phyloP scores from a whole-genome alignment of 1,140 invertebrate genomes.

The Macrotrachela quadricornifera region DNA sequence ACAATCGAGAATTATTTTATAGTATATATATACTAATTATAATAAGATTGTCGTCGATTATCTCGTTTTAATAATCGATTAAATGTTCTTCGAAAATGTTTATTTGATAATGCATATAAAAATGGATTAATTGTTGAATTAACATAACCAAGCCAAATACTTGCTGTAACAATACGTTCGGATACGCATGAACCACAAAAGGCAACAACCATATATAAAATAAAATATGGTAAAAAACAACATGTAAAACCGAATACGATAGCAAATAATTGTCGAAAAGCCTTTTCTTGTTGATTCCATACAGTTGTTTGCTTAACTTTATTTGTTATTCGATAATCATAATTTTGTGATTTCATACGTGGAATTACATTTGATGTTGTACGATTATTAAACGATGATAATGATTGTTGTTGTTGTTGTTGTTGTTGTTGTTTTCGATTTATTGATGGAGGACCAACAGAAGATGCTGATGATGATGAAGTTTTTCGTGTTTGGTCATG shows the following conservation, averaged over 20 bases:
- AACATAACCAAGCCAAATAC: slow-evolving; percentile 9
- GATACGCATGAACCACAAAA: slow-evolving; percentile 36
- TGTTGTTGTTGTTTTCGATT: too few species aligned
- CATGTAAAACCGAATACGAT: slow-evolving; percentile 43
- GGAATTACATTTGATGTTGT: too few species aligned
- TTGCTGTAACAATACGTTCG: slow-evolving; percentile 16
- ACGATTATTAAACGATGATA: too few species aligned
- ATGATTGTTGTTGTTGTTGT: too few species aligned
- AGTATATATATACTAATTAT: too few species aligned
- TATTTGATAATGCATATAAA: slow-evolving; percentile 91
- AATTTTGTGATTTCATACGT: too few species aligned
- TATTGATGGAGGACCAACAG: too few species aligned
- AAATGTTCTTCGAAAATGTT: slow-evolving; percentile 82
- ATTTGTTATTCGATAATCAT: too few species aligned
- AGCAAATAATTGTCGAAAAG: slow-evolving; percentile 41
- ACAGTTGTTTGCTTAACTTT: background rate
- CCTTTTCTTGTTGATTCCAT: slow-evolving; percentile 23
- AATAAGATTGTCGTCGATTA: too few species aligned
- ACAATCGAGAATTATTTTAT: too few species aligned
- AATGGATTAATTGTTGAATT: slow-evolving; percentile 31
- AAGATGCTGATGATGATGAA: too few species aligned
- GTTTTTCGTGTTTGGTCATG: too few species aligned
- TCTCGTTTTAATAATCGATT: slow-evolving; percentile 50
- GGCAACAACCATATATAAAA: slow-evolving; percentile 40
- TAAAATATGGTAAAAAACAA: slow-evolving; percentile 44